Conservation (phyloP, 2,797 vertebrate species). For the Rhadinocentrus ornatus region DNA sequence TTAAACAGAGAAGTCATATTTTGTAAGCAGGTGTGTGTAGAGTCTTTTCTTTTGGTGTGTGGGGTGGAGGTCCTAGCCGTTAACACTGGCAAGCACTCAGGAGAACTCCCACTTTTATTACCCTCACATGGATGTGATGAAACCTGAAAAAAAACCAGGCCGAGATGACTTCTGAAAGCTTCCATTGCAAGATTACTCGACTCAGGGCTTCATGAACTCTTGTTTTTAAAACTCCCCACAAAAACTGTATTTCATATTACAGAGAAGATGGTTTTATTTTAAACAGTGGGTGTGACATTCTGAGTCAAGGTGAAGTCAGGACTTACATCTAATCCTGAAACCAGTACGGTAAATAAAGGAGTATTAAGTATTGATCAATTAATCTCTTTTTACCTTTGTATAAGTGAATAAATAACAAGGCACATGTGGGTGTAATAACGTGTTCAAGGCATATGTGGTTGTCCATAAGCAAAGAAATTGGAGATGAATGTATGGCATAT, state of each 20-base stretch:
- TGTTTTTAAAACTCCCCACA: not conserved
- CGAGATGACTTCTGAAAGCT: slow-evolving; percentile 19
- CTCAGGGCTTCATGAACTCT: not conserved
- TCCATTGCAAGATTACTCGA: not conserved
- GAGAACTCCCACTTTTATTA: slow-evolving; percentile 46
- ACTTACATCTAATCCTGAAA: not conserved
- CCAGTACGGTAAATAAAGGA: not conserved
- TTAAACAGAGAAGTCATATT: not conserved
- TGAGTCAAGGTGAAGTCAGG: not conserved
- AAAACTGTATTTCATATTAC: not conserved
- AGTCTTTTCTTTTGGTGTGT: not conserved
- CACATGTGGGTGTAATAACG: not conserved
- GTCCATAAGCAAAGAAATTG: not conserved
- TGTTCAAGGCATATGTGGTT: not conserved
- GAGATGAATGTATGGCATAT: not conserved
- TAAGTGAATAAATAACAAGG: not conserved
- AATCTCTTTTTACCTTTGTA: not conserved
- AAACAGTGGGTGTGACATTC: not conserved
- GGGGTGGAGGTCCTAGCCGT: not conserved
- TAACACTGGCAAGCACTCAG: slow-evolving; percentile 24
- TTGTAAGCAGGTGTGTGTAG: not conserved
- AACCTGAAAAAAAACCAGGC: slow-evolving; percentile 39
- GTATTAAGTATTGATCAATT: not conserved
- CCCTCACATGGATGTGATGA: slow-evolving; percentile 40
- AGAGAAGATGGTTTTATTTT: not conserved